Evolutionary conservation across 2,797 vertebrate genomes (phyloP).

Genomic region (Brachymystax lenok): DNA sequence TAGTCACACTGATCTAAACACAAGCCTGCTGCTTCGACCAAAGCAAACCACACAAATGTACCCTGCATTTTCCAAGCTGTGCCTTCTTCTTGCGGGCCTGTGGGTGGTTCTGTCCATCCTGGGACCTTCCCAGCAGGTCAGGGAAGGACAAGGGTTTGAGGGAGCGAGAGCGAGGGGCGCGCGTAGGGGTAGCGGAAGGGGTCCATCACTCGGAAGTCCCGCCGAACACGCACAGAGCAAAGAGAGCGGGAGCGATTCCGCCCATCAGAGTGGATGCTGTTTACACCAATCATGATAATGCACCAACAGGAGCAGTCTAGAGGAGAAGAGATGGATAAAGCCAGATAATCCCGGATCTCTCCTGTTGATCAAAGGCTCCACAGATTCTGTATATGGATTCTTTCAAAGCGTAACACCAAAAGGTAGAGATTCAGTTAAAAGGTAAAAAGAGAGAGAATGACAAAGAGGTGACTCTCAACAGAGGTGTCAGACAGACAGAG

Average conservation of each 20-base stretch:
- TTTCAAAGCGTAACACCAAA: not conserved
- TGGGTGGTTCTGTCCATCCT: slow-evolving; percentile 82
- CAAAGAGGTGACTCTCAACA: not conserved
- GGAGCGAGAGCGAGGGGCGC: slow-evolving; percentile 90
- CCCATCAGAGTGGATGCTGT: slow-evolving; percentile 90
- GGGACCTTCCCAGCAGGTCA: slow-evolving; percentile 86
- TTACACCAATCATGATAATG: slow-evolving; percentile 87
- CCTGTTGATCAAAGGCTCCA: not conserved
- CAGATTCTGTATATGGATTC: not conserved
- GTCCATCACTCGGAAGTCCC: slow-evolving; percentile 86
- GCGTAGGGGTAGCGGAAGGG: slow-evolving; percentile 91
- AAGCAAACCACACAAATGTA: not conserved
- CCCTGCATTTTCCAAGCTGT: slow-evolving; percentile 19
- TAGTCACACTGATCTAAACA: not conserved
- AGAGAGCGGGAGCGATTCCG: slow-evolving; percentile 89
- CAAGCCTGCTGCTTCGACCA: not conserved
- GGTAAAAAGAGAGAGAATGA: not conserved
- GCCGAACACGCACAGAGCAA: slow-evolving; percentile 89
- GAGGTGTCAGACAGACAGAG: not conserved
- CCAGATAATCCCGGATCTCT: not conserved
- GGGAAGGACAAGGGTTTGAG: slow-evolving; percentile 93
- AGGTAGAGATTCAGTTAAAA: not conserved
- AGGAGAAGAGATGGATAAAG: not conserved
- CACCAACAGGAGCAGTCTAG: not conserved
- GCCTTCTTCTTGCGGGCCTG: slow-evolving; percentile 89